These are phyloP conservation scores for Lumbricus terrestris DNA, from an alignment of 2,888 invertebrate genomes.

Conservation along the genomic window DNA sequence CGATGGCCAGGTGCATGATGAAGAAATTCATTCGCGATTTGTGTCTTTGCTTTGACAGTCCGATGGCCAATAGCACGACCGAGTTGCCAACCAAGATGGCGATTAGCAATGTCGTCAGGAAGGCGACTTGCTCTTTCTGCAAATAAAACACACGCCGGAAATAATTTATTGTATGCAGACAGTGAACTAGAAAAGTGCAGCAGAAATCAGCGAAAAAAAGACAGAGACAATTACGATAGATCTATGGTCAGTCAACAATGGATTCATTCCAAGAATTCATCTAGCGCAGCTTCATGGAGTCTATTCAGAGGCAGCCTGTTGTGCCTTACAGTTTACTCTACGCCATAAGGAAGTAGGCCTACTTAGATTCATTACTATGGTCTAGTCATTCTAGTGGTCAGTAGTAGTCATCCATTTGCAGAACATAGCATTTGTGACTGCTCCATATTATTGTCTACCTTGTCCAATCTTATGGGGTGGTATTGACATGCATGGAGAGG, in stretches of 20 bases:
- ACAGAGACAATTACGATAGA: too few species aligned
- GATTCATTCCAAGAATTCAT: too few species aligned
- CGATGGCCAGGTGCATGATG: slow-evolving; percentile 74
- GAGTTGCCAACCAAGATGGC: slow-evolving; percentile 83
- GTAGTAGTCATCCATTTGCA: background rate
- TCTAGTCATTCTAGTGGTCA: background rate
- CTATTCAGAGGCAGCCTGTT: too few species aligned
- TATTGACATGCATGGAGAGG: background rate
- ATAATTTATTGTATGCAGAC: background rate
- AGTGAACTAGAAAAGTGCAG: background rate
- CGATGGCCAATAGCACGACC: slow-evolving; percentile 79
- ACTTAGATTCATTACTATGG: background rate
- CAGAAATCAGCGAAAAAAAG: background rate
- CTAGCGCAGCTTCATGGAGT: too few species aligned
- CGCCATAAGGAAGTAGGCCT: too few species aligned
- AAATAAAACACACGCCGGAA: slow-evolving; percentile 50
- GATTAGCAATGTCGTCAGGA: slow-evolving; percentile 80
- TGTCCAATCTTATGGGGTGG: background rate
- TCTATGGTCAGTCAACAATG: too few species aligned
- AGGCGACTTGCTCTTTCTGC: slow-evolving; percentile 83
- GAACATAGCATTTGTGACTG: background rate
- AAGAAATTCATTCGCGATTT: slow-evolving; percentile 94
- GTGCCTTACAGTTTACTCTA: too few species aligned
- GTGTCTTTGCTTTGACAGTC: slow-evolving; percentile 74
- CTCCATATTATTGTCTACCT: background rate